A percentile compares a stretch with the other conserved stretches of the same genome.
Evolutionary conservation across 2,113 vertebrate species (phyloP).

Genomic region (Lophura nycthemera): DNA sequence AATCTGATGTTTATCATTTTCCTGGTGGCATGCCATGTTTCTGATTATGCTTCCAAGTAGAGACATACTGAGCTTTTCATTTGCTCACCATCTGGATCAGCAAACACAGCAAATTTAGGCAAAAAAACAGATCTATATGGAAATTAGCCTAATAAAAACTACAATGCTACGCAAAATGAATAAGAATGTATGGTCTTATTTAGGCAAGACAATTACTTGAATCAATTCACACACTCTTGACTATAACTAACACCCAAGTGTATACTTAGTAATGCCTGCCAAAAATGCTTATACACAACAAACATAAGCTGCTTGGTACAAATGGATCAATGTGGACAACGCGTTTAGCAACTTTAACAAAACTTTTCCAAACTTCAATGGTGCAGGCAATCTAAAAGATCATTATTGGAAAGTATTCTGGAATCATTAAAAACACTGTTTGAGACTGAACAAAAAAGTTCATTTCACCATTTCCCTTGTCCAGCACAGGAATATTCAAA

Average conservation of each 20-base stretch:
- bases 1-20: background rate
- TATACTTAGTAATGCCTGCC: background rate
- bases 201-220: background rate
- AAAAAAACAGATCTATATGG: background rate
- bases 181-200: background rate
- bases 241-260: background rate
- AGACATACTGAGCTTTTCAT: conserved; percentile 59
- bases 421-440: background rate
- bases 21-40: background rate
- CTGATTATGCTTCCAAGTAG: background rate
- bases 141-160: conserved; percentile 11
- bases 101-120: conserved; percentile 23
- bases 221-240: background rate
- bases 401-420: background rate
- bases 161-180: background rate
- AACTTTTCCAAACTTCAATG: background rate
- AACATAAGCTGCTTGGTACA: background rate
- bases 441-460: background rate
- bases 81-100: conserved; percentile 57
- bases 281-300: background rate
- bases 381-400: background rate
- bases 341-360: background rate
- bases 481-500: background rate
- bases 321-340: fast-evolving
- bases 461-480: background rate